Conservation (phyloP, 1,140 invertebrate genomes). For the Paraescarpia echinospica region DNA sequence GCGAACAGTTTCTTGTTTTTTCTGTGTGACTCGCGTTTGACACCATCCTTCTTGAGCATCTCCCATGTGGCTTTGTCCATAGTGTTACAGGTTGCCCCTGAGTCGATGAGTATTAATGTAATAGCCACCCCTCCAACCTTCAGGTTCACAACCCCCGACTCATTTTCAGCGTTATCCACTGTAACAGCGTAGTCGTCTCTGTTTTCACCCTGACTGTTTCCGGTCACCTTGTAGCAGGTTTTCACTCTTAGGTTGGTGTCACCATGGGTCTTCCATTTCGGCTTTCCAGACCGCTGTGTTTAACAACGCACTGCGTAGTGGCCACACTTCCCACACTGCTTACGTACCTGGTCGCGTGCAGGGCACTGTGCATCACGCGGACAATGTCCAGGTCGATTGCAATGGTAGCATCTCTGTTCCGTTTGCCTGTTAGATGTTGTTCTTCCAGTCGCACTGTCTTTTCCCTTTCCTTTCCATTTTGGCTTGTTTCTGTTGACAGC, state of each 20-base stretch:
- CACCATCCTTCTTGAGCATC: too few species aligned
- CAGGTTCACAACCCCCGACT: neutral
- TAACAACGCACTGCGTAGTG: conserved; percentile 10
- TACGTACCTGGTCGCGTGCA: neutral
- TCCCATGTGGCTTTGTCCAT: conserved; percentile 10
- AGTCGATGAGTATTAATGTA: conserved; percentile 8
- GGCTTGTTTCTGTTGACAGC: too few species aligned
- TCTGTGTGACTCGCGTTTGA: too few species aligned
- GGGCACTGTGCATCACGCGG: neutral
- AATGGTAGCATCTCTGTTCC: neutral
- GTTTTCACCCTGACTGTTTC: neutral
- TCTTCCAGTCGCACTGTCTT: neutral
- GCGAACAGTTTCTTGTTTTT: too few species aligned
- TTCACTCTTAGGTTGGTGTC: too few species aligned
- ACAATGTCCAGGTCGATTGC: neutral
- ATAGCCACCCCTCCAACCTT: neutral
- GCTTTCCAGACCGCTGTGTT: neutral
- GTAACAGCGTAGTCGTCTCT: too few species aligned
- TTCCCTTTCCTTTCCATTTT: too few species aligned
- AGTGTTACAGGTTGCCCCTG: conserved; percentile 2
- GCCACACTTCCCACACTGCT: neutral
- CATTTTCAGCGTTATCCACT: neutral
- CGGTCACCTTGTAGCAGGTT: neutral
- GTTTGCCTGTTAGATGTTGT: conserved; percentile 1
- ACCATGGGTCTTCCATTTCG: neutral